phyloP scores from a whole-genome alignment of 2,888 invertebrate genomes.

The Mantis religiosa region DNA sequence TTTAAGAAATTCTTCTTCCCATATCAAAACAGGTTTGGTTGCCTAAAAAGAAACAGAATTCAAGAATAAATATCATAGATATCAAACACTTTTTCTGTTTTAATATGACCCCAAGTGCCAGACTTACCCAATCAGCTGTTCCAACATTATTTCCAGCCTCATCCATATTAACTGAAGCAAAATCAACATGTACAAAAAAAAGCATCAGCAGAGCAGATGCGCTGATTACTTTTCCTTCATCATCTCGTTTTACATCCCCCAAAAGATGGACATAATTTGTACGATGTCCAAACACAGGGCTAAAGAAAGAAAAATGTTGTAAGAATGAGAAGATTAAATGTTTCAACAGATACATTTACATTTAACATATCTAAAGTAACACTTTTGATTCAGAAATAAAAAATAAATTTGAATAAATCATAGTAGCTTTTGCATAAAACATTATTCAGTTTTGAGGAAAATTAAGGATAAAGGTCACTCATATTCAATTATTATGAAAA shows the following conservation, averaged over 20 bases:
- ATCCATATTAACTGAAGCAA: conserved; percentile 60
- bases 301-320: conserved; percentile 39
- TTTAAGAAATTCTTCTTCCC: conserved; percentile 58
- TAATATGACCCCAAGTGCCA: not conserved
- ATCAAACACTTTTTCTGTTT: not conserved
- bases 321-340: too few species aligned
- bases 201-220: conserved; percentile 60
- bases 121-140: conserved; percentile 67
- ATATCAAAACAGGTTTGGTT: conserved; percentile 52
- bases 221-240: conserved; percentile 55
- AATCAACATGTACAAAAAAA: conserved; percentile 65
- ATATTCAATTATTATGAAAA: too few species aligned
- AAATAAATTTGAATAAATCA: too few species aligned
- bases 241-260: conserved; percentile 56
- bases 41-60: conserved; percentile 40
- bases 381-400: too few species aligned
- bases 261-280: conserved; percentile 59
- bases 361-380: too few species aligned
- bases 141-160: conserved; percentile 67
- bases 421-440: too few species aligned
- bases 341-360: too few species aligned
- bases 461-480: too few species aligned
- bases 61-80: too few species aligned
- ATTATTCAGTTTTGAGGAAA: too few species aligned
- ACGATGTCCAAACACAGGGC: conserved; percentile 62